Evolutionary conservation across 30 jellyfish, hydroid and myxozoan genomes (phyloP).

Genomic region (Aurelia sp.): DNA sequence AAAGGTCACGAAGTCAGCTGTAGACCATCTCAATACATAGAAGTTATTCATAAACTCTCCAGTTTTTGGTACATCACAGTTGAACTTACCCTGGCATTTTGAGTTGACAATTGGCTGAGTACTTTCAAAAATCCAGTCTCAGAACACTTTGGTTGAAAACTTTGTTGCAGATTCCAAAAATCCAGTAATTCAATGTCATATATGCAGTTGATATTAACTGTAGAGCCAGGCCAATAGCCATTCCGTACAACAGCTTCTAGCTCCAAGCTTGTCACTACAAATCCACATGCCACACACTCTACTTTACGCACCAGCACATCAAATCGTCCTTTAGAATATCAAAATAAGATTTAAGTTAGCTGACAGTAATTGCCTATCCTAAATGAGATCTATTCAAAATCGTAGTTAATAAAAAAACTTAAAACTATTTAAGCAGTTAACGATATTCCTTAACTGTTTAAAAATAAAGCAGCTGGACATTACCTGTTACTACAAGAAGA

Average conservation of each 20-base stretch:
- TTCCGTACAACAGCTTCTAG: neutral
- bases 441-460: too few species aligned
- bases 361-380: too few species aligned
- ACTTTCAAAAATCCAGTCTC: conserved; percentile 2
- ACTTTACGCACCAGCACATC: conserved; percentile 19
- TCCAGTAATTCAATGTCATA: conserved; percentile 6
- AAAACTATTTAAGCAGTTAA: too few species aligned
- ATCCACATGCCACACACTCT: neutral
- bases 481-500: too few species aligned
- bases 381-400: too few species aligned
- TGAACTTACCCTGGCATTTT: conserved; percentile 12
- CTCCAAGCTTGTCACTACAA: neutral
- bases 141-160: too few species aligned
- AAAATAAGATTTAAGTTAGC: too few species aligned
- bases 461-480: too few species aligned
- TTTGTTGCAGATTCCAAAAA: conserved; percentile 9
- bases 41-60: too few species aligned
- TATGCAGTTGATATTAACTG: neutral
- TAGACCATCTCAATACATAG: too few species aligned
- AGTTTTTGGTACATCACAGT: neutral
- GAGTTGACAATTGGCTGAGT: neutral
- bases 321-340: conserved; percentile 4
- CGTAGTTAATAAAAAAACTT: too few species aligned
- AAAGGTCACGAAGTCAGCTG: too few species aligned
- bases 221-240: conserved; percentile 39